These are phyloP conservation scores for Neocrepidodera transversa DNA, from an alignment of 2,888 invertebrate genomes.

Conservation along the genomic window DNA sequence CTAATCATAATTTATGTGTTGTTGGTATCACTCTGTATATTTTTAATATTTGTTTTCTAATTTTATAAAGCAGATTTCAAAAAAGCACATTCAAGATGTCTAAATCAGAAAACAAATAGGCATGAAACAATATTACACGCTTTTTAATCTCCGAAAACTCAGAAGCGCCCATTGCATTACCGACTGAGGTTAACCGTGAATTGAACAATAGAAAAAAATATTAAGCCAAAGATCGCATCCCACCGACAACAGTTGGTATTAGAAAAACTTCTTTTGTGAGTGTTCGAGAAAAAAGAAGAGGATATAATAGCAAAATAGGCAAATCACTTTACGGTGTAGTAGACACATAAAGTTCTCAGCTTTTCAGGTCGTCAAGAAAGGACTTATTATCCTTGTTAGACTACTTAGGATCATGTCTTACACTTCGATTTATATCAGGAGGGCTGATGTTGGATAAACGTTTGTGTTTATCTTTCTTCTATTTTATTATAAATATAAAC, in stretches of 20 bases:
- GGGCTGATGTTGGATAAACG: no score
- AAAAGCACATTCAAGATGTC: constrained; percentile 15
- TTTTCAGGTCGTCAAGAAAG: constrained; percentile 29
- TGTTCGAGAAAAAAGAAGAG: constrained; percentile 38
- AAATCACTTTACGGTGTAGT: constrained; percentile 52
- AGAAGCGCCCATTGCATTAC: constrained; percentile 33
- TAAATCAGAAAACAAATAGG: constrained; percentile 48
- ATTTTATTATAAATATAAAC: no score
- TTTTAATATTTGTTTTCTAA: no score
- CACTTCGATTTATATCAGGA: constrained; percentile 31
- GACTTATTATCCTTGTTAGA: constrained; percentile 37
- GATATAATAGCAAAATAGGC: constrained; percentile 48
- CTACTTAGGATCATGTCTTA: constrained; percentile 38
- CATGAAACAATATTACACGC: constrained; percentile 56
- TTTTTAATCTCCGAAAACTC: constrained; percentile 47
- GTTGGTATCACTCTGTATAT: no score
- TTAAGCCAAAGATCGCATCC: constrained; percentile 41
- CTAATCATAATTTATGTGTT: no score
- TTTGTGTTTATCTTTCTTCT: no score
- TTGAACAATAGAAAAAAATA: constrained; percentile 39
- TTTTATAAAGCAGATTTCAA: no score
- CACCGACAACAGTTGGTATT: constrained; percentile 32
- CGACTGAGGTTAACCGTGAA: constrained; percentile 44
- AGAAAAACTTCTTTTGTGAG: constrained; percentile 37
- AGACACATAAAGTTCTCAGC: constrained; percentile 42